phyloP scores from a whole-genome alignment of 2,888 invertebrate genomes.

The Conchocele bisecta region DNA sequence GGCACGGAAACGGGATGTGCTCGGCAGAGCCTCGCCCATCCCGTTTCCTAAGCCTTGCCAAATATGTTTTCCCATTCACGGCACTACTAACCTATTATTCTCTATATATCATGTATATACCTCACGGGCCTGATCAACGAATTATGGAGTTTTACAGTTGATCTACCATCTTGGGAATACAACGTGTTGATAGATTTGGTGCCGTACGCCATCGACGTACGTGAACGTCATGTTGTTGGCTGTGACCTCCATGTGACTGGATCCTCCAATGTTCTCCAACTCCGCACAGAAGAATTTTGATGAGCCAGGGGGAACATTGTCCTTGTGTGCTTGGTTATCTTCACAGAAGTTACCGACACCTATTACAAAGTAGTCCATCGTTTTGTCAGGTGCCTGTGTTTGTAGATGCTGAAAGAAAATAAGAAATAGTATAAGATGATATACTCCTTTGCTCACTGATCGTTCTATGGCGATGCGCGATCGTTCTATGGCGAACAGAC shows the following conservation, averaged over 20 bases:
- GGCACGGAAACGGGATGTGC: too few species aligned
- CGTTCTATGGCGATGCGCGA: too few species aligned
- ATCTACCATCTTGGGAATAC: constrained; percentile 69
- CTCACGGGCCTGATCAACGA: too few species aligned
- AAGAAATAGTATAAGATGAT: too few species aligned
- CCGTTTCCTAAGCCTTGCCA: too few species aligned
- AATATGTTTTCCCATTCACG: too few species aligned
- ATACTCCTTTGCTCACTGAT: too few species aligned
- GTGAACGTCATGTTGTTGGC: constrained; percentile 68
- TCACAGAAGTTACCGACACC: constrained; percentile 83
- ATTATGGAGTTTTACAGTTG: too few species aligned
- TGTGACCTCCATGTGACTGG: constrained; percentile 72
- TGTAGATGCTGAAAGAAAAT: constrained; percentile 75
- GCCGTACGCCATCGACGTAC: constrained; percentile 67
- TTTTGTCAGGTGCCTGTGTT: constrained; percentile 57
- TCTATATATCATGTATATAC: too few species aligned
- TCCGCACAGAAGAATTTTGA: constrained; percentile 80
- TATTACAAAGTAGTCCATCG: constrained; percentile 81
- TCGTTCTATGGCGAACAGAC: too few species aligned
- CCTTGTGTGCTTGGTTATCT: constrained; percentile 71
- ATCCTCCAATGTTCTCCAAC: constrained; percentile 76
- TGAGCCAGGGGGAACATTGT: constrained; percentile 69
- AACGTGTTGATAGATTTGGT: constrained; percentile 62
- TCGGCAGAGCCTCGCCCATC: too few species aligned
- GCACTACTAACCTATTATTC: too few species aligned